Conservation (phyloP, 2,888 invertebrate genomes). For the Chymomyza fuscimana region DNA sequence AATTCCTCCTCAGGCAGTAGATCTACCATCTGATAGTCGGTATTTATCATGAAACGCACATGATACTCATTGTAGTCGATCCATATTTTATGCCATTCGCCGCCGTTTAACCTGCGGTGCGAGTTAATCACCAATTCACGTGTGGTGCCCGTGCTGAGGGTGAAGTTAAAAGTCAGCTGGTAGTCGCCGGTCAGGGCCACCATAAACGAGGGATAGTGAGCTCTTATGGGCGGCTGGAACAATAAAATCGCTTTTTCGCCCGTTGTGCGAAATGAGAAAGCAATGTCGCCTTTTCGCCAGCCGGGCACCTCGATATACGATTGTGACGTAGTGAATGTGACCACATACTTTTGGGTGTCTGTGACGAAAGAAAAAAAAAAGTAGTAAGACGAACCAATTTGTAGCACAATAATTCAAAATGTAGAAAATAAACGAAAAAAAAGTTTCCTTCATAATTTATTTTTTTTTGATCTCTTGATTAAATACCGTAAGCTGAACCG, state of each 20-base stretch:
- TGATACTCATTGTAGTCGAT: conserved; percentile 97
- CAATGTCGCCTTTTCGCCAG: conserved; percentile 95
- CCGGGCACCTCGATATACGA: conserved; percentile 96
- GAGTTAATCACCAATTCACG: conserved; percentile 91
- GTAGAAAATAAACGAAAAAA: too few species aligned
- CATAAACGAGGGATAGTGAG: conserved; percentile 94
- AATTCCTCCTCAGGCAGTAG: conserved; percentile 91
- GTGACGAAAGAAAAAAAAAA: conserved; percentile 15
- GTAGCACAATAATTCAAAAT: too few species aligned
- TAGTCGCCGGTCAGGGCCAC: conserved; percentile 93
- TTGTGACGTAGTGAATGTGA: conserved; percentile 95
- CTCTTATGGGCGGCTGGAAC: conserved; percentile 93
- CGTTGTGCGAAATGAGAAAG: conserved; percentile 95
- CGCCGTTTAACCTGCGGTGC: conserved; percentile 89
- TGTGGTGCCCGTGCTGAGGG: conserved; percentile 90
- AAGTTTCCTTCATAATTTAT: too few species aligned
- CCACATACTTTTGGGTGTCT: conserved; percentile 95
- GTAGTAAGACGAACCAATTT: not conserved
- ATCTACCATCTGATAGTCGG: conserved; percentile 93
- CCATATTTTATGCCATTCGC: conserved; percentile 98
- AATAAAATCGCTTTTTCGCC: conserved; percentile 93
- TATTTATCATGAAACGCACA: conserved; percentile 95
- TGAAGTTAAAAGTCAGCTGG: conserved; percentile 93
- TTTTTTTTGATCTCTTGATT: too few species aligned
- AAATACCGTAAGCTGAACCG: too few species aligned